A percentile compares a stretch with the other conserved stretches of the same genome.
Conservation (phyloP, 2,888 invertebrate genomes). For the Rhingia rostrata region DNA sequence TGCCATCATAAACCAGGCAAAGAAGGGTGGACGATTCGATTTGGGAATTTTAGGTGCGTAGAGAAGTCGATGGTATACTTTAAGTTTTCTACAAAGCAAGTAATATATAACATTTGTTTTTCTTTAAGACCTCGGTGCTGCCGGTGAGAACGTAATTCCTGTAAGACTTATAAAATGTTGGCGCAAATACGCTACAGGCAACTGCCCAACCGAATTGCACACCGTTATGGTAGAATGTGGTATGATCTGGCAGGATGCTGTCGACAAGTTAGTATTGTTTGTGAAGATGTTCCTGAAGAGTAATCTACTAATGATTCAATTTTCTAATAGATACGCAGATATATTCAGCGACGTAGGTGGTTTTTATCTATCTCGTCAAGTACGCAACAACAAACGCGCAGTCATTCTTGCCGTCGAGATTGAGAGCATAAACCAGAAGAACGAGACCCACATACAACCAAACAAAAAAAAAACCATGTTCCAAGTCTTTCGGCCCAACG, state of each 20-base stretch:
- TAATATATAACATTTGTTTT: neutral
- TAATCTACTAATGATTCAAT: constrained; percentile 24
- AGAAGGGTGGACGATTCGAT: constrained; percentile 97
- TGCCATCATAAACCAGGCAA: constrained; percentile 95
- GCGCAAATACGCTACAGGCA: constrained; percentile 94
- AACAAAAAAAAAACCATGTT: constrained; percentile 89
- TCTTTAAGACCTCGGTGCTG: constrained; percentile 91
- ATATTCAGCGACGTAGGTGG: constrained; percentile 92
- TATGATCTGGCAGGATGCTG: constrained; percentile 95
- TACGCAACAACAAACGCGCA: constrained; percentile 92
- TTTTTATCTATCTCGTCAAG: constrained; percentile 94
- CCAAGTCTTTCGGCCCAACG: constrained; percentile 94
- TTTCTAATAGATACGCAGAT: constrained; percentile 85
- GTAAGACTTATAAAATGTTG: constrained; percentile 92
- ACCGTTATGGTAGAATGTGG: constrained; percentile 94
- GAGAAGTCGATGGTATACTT: neutral
- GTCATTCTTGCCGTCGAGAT: constrained; percentile 92
- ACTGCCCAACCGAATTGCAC: constrained; percentile 96
- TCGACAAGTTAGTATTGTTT: constrained; percentile 87
- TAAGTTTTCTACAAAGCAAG: neutral
- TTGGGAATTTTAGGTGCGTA: constrained; percentile 90
- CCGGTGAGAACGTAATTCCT: constrained; percentile 95
- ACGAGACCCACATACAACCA: constrained; percentile 85
- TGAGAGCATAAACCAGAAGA: constrained; percentile 81
- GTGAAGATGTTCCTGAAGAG: constrained; percentile 58